A percentile compares a stretch with the other conserved stretches of the same genome.
Evolutionary conservation across 1,140 invertebrate genomes (phyloP).

Genomic region (Drosophila oshimai): DNA sequence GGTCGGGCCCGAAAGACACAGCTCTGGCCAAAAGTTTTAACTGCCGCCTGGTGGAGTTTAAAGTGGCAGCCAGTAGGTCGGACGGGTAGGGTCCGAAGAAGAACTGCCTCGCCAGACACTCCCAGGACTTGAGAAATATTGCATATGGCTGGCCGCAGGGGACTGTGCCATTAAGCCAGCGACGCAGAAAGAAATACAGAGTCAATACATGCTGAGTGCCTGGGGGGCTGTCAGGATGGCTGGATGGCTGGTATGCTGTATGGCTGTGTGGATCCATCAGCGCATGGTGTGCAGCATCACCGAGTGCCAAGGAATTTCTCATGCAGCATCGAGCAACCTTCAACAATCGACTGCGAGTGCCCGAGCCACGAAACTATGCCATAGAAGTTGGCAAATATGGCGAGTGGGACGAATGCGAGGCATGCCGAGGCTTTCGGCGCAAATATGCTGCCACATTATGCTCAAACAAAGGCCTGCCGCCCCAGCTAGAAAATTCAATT

Average conservation of each 20-base stretch:
- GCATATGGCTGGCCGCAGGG: slow-evolving; percentile 51
- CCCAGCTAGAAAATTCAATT: slow-evolving; percentile 54
- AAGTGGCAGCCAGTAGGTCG: slow-evolving; percentile 41
- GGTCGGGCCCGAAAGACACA: slow-evolving; percentile 16
- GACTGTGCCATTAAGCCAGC: slow-evolving; percentile 51
- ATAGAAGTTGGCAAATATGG: slow-evolving; percentile 50
- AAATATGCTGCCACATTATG: slow-evolving; percentile 62
- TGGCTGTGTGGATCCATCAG: slow-evolving; percentile 35
- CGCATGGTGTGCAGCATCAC: neutral
- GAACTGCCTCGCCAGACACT: neutral
- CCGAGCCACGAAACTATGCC: slow-evolving; percentile 36
- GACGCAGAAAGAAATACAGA: slow-evolving; percentile 39
- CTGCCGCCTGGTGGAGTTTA: slow-evolving; percentile 64
- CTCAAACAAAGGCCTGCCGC: slow-evolving; percentile 19
- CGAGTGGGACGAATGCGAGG: slow-evolving; percentile 34
- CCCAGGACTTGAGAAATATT: slow-evolving; percentile 61
- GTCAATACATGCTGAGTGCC: slow-evolving; percentile 55
- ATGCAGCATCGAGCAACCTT: slow-evolving; percentile 44
- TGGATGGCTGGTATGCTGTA: neutral
- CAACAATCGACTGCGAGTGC: slow-evolving; percentile 10
- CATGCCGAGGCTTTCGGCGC: slow-evolving; percentile 56
- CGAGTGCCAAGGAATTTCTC: slow-evolving; percentile 42
- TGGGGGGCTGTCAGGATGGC: neutral
- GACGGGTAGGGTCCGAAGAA: neutral
- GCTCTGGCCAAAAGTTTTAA: slow-evolving; percentile 65